Percentiles rank a stretch among this genome's conserved stretches.
These are phyloP conservation scores for Lontra canadensis DNA, from an alignment of 2,113 vertebrate genomes.

Conservation along the genomic window DNA sequence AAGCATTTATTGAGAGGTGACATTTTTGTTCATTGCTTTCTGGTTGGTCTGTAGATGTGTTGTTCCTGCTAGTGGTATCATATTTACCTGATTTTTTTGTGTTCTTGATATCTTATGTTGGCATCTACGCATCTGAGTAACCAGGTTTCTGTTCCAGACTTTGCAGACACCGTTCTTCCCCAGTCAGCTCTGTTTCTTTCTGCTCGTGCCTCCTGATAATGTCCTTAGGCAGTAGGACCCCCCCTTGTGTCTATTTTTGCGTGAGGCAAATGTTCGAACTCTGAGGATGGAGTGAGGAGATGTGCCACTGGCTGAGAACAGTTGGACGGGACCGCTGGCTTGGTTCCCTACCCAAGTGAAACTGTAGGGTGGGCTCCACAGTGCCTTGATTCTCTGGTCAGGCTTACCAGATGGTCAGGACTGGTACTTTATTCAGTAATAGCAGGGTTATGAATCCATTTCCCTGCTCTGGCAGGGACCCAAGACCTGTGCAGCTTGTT, in stretches of 20 bases:
- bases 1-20: neutral
- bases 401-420: neutral
- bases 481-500: neutral
- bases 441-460: neutral
- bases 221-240: neutral
- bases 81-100: neutral
- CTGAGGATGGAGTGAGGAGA: neutral
- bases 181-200: neutral
- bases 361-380: neutral
- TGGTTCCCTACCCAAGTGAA: neutral
- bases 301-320: neutral
- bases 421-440: neutral
- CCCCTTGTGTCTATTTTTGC: neutral
- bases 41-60: neutral
- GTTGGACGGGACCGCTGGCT: neutral
- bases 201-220: neutral
- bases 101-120: neutral
- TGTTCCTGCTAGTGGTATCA: neutral
- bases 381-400: neutral
- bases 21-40: neutral
- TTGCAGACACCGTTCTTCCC: neutral
- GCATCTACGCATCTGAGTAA: neutral
- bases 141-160: neutral
- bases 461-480: too few relatives aligned
- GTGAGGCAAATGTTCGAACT: neutral